Percentiles rank a stretch among this genome's conserved stretches.
phyloP scores from a whole-genome alignment of 2,113 vertebrate species.

The Amazona vittata region DNA sequence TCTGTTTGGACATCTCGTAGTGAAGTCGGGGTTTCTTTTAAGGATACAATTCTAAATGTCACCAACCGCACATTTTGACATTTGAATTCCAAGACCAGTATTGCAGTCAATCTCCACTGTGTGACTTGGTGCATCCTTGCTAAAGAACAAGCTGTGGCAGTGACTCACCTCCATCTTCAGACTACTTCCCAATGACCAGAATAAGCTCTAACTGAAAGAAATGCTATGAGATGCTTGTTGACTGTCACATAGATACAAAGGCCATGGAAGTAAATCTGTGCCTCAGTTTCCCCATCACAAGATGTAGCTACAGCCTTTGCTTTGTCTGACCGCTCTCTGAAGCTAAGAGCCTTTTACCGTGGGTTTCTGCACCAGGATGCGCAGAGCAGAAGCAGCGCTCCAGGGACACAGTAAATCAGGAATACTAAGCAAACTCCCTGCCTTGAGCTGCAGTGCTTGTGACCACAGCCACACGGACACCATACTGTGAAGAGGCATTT shows the following conservation, averaged over 20 bases:
- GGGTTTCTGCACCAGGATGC: accelerated
- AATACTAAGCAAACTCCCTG: not conserved
- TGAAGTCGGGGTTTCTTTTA: not conserved
- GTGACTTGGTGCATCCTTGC: not conserved
- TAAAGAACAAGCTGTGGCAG: not conserved
- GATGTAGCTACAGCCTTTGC: not conserved
- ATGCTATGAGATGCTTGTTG: not conserved
- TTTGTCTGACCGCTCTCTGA: not conserved
- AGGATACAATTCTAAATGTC: not conserved
- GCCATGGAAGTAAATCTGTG: not conserved
- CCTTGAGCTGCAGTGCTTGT: not conserved
- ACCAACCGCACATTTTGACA: not conserved
- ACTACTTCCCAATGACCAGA: not conserved
- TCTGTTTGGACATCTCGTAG: not conserved
- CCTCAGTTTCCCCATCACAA: not conserved
- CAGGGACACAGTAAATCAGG: not conserved
- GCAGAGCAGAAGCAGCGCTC: not conserved
- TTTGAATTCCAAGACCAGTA: not conserved
- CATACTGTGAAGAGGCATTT: accelerated
- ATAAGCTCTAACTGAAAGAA: not conserved
- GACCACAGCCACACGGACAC: not conserved
- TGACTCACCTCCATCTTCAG: not conserved
- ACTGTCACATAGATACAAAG: not conserved
- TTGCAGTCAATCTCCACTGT: not conserved
- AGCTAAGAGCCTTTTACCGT: not conserved